These are phyloP conservation scores for Reticulitermes speratus DNA, from an alignment of 1,140 invertebrate genomes.

Conservation along the genomic window DNA sequence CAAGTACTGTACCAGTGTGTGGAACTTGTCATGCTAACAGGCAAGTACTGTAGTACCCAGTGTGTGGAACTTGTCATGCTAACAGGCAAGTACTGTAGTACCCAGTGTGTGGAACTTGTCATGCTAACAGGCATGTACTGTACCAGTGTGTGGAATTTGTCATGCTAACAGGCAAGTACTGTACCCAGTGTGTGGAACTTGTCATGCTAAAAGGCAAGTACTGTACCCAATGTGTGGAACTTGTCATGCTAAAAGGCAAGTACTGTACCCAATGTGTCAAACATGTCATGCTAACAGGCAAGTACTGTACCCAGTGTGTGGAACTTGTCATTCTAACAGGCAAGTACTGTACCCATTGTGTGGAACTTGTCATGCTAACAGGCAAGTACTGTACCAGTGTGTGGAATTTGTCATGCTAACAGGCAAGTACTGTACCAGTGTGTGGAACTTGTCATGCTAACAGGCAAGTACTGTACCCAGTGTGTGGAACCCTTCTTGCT, in stretches of 20 bases:
- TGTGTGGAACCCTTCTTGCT: too few relatives aligned
- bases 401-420: conserved; percentile 69
- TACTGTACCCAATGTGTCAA: too few relatives aligned
- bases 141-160: too few relatives aligned
- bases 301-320: conserved; percentile 57
- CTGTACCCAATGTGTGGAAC: too few relatives aligned
- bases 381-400: conserved; percentile 64
- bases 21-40: conserved; percentile 62
- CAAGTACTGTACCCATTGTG: conserved; percentile 41
- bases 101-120: conserved; percentile 72
- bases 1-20: conserved; percentile 57
- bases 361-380: conserved; percentile 55
- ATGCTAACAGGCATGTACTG: conserved; percentile 58
- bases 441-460: too few relatives aligned
- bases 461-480: too few relatives aligned
- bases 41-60: conserved; percentile 44
- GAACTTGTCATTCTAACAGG: conserved; percentile 62
- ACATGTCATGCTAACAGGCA: too few relatives aligned
- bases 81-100: conserved; percentile 58
- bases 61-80: conserved; percentile 48
- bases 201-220: too few relatives aligned
- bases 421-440: conserved; percentile 36
- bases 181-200: too few relatives aligned
- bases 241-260: too few relatives aligned
- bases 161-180: too few relatives aligned